Percentiles rank a stretch among this genome's conserved stretches.
These are phyloP conservation scores for Bombus cullumanus DNA, from an alignment of 1,140 invertebrate genomes.

Conservation along the genomic window DNA sequence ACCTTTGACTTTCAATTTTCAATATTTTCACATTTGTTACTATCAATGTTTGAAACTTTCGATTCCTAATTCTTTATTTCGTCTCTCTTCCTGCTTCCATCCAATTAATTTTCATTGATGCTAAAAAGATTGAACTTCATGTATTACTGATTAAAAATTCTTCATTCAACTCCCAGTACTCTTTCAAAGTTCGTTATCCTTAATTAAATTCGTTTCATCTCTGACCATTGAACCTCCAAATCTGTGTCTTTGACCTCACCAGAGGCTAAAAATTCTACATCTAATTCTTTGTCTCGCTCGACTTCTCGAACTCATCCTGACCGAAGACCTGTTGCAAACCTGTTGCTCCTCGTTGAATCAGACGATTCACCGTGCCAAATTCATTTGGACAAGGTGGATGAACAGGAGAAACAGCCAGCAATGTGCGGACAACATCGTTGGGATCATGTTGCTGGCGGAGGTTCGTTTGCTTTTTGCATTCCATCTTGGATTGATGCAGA, in stretches of 20 bases:
- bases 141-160: not conserved
- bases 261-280: not conserved
- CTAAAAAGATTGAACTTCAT: not conserved
- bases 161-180: not conserved
- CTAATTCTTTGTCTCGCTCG: not conserved
- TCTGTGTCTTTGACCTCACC: not conserved
- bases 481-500: not conserved
- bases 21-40: not conserved
- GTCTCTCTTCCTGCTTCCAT: not conserved
- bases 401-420: not conserved
- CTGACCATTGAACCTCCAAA: slow-evolving; percentile 1
- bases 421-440: not conserved
- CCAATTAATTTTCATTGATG: not conserved
- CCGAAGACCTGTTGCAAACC: slow-evolving; percentile 17
- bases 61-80: not conserved
- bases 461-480: not conserved
- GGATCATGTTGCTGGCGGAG: not conserved
- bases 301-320: not conserved
- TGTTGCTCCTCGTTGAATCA: slow-evolving; percentile 34
- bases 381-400: slow-evolving; percentile 5
- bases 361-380: slow-evolving; percentile 6
- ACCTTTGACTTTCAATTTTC: not conserved
- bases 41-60: not conserved
- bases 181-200: not conserved
- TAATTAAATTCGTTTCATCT: not conserved